Conservation (phyloP, 2,113 vertebrate species). For the Cryptotis parvus region DNA sequence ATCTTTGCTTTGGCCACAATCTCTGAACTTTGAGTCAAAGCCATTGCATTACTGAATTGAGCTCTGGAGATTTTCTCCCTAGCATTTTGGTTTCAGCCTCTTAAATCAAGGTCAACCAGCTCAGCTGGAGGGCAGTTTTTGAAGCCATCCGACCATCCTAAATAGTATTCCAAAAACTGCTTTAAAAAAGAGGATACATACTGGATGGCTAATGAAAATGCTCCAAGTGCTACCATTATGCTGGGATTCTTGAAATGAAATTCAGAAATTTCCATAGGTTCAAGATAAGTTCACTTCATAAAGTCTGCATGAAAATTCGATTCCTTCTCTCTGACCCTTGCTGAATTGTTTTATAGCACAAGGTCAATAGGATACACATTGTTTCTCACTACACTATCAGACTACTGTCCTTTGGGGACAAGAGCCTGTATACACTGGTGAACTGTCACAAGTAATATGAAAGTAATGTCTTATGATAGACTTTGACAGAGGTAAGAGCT, state of each 20-base stretch:
- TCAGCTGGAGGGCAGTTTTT: conserved; percentile 56
- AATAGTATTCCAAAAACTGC: conserved; percentile 55
- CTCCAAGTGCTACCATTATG: neutral
- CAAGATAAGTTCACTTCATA: conserved; percentile 76
- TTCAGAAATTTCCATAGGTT: conserved; percentile 73
- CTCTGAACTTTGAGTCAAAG: conserved; percentile 72
- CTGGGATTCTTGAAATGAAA: conserved; percentile 69
- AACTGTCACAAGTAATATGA: conserved; percentile 66
- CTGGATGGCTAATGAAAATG: conserved; percentile 70
- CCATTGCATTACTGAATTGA: conserved; percentile 52
- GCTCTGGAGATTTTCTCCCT: conserved; percentile 40
- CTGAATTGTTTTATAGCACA: conserved; percentile 50
- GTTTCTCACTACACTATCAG: conserved; percentile 38
- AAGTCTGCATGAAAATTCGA: conserved; percentile 70
- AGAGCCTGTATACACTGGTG: conserved; percentile 36
- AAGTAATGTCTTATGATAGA: conserved; percentile 65
- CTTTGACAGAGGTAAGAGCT: conserved; percentile 62
- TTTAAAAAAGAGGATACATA: conserved; percentile 23
- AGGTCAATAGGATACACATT: conserved; percentile 34
- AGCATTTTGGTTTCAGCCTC: conserved; percentile 53
- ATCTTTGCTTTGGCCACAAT: conserved; percentile 56
- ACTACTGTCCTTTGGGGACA: conserved; percentile 56
- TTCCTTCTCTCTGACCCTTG: conserved; percentile 39
- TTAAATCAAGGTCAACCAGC: conserved; percentile 61
- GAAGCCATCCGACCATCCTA: conserved; percentile 55